Base-by-base conservation (phyloP, 2,797 vertebrate species). In the Tenualosa ilisha region DNA sequence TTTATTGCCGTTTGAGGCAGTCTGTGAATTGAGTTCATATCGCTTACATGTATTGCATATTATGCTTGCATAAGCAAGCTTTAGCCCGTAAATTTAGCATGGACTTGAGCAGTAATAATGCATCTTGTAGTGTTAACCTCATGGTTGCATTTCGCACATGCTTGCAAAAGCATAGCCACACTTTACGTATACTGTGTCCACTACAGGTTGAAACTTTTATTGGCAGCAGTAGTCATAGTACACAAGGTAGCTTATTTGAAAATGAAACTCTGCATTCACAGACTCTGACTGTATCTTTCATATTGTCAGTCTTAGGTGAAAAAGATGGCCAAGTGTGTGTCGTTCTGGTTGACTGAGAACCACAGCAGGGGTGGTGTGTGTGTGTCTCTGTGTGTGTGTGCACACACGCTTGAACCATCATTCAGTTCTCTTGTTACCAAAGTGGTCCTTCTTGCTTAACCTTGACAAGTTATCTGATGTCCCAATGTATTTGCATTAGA, bases 281-380 rank as follows among this genome's bases (percentile, higher is more conserved):
- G 15, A 46, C 40, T 79, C 15, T 46, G 59, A 24, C 59, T 63
- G 2, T 63, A 63, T 43, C 12, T 79, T 79, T 40, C 68, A 72
- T 37, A 46, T 22, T 20, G 6, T 4, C 17, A 79, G 72, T 40
- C 68, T 43, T 79, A 17, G 3, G 37, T 46, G 72, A 20, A 79
- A 13, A 40, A 79, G 82, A 84, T 88, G 86, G 90, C 93, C 90
- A 88, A 91, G 90, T 90, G 91, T 91, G 92, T 92, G 90, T 93
- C 91, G 90, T 91, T 92, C 90, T 90, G 91, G 91, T 92, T 90
- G 92, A 92, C 92, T 91, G 88, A 93, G 89, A 91, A 87, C 81
- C 40, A 46, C 72, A 79, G 72, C 37, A 4, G 40, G 72, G 40
- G 72, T 46, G 2, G 72, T 79, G 72, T 43, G 72, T 43, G 65